Conservation (phyloP, 2,797 vertebrate species). For the Brotula barbata region DNA sequence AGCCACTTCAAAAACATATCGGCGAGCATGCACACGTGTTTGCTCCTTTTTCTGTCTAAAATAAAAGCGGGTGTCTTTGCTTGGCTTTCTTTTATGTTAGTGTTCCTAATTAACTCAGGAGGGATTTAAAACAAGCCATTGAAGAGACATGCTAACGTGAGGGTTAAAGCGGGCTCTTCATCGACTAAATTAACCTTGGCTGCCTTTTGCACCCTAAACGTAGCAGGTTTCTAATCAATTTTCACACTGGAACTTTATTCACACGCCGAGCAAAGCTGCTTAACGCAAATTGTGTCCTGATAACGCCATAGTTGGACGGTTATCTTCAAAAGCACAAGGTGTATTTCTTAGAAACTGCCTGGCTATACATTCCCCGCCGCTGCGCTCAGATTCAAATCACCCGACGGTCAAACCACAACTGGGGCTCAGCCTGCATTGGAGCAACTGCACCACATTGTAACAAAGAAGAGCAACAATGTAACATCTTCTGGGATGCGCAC, state of each 20-base stretch:
- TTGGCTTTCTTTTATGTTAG: conserved; percentile 56
- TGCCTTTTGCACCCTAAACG: conserved; percentile 64
- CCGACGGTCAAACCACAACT: conserved; percentile 32
- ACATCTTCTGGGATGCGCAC: not conserved
- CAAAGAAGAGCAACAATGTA: conserved; percentile 19
- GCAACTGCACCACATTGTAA: conserved; percentile 12
- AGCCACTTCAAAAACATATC: conserved; percentile 49
- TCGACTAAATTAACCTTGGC: conserved; percentile 76
- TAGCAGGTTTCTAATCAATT: conserved; percentile 65
- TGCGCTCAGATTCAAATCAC: conserved; percentile 17
- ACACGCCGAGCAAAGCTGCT: conserved; percentile 48
- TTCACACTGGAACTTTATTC: conserved; percentile 37
- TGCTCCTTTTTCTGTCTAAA: conserved; percentile 56
- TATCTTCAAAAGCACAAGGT: conserved; percentile 46
- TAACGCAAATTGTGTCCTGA: conserved; percentile 38
- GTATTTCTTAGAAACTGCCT: conserved; percentile 26
- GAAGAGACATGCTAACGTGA: conserved; percentile 61
- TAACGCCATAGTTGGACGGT: conserved; percentile 39
- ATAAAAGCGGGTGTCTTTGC: conserved; percentile 57
- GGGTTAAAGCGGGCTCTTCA: conserved; percentile 63
- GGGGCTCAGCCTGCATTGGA: conserved; percentile 2
- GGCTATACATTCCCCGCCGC: conserved; percentile 12
- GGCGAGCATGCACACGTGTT: conserved; percentile 38
- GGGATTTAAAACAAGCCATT: conserved; percentile 72
- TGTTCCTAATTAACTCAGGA: conserved; percentile 73